Conservation (phyloP, 2,113 vertebrate species). For the Bombycilla garrulus region DNA sequence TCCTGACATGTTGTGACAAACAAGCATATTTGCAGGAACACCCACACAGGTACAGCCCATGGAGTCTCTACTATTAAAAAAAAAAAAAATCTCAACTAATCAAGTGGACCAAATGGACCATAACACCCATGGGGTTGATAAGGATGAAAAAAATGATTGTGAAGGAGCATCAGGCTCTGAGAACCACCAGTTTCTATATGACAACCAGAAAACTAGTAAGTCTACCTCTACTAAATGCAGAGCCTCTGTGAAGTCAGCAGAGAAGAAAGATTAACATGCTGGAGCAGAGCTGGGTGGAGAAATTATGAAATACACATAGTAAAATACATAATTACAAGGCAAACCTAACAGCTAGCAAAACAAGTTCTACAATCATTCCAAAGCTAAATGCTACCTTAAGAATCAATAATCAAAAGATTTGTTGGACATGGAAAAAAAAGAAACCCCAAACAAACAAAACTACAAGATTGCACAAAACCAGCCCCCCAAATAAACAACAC, state of each 20-base stretch:
- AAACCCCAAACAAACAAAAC: background rate
- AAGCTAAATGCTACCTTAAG: conserved; percentile 26
- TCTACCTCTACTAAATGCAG: background rate
- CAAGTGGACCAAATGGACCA: background rate
- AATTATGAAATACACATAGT: conserved; percentile 57
- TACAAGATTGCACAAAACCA: background rate
- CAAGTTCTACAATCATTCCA: conserved; percentile 58
- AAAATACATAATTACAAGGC: conserved; percentile 65
- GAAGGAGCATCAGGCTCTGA: background rate
- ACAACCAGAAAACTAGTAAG: background rate
- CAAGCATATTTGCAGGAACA: background rate
- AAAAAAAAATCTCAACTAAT: background rate
- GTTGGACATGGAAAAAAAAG: background rate
- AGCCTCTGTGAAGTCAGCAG: conserved; percentile 17
- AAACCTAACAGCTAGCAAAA: conserved; percentile 59
- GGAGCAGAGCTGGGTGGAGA: conserved; percentile 52
- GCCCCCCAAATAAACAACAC: background rate
- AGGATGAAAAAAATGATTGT: background rate
- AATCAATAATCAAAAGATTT: conserved; percentile 41
- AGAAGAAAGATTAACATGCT: conserved; percentile 40
- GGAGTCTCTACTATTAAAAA: background rate
- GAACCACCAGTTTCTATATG: background rate
- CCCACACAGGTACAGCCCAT: background rate
- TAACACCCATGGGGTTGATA: background rate
- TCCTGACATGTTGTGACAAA: conserved; percentile 14